These are phyloP conservation scores for Lordiphosa fenestrarum DNA, from an alignment of 2,888 invertebrate species.

Conservation along the genomic window DNA sequence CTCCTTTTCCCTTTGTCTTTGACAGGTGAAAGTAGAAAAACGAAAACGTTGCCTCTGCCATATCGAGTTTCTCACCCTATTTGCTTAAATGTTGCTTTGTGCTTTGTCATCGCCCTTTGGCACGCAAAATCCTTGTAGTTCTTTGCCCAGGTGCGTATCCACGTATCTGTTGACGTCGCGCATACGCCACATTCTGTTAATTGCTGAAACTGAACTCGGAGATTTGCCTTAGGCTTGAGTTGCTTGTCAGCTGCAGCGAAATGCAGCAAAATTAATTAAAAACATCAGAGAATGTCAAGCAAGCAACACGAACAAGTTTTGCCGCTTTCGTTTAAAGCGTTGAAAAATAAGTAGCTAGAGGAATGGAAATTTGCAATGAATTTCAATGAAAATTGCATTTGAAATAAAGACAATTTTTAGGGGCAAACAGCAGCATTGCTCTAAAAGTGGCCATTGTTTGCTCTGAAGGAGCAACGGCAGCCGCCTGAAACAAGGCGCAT, in stretches of 20 bases:
- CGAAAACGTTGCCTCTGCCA: background rate
- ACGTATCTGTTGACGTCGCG: slow-evolving; percentile 35
- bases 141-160: background rate
- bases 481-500: slow-evolving; percentile 68
- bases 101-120: slow-evolving; percentile 56
- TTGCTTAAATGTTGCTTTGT: slow-evolving; percentile 17
- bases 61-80: slow-evolving; percentile 1
- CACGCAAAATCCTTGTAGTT: slow-evolving; percentile 36
- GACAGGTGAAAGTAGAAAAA: slow-evolving; percentile 45
- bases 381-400: slow-evolving; percentile 72
- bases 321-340: slow-evolving; percentile 34
- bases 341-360: slow-evolving; percentile 31
- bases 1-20: slow-evolving; percentile 45
- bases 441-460: slow-evolving; percentile 67
- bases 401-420: slow-evolving; percentile 63
- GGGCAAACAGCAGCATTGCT: slow-evolving; percentile 50
- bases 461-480: slow-evolving; percentile 18
- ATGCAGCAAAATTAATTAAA: slow-evolving; percentile 71
- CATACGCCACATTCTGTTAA: slow-evolving; percentile 47
- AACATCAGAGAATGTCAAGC: slow-evolving; percentile 30
- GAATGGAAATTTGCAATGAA: slow-evolving; percentile 52
- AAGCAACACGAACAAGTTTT: no score
- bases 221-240: slow-evolving; percentile 27
- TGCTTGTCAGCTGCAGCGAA: slow-evolving; percentile 52
- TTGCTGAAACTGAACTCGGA: slow-evolving; percentile 26